phyloP scores from a whole-genome alignment of 2,888 invertebrate species.

The Sinodicranocentrus sp. region DNA sequence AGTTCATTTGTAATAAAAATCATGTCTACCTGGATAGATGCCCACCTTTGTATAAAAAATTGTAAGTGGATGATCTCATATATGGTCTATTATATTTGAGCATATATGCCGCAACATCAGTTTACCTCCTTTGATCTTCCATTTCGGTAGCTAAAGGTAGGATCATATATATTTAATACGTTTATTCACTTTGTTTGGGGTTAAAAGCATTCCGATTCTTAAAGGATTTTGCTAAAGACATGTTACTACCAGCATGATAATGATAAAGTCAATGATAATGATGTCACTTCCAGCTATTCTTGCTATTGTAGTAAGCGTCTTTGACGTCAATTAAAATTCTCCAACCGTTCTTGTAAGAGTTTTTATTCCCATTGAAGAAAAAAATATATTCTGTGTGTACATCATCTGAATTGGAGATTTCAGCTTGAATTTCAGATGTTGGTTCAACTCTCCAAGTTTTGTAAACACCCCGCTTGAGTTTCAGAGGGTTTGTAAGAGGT shows the following conservation, averaged over 20 bases:
- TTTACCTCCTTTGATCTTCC: background rate
- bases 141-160: background rate
- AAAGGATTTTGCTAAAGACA: background rate
- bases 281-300: slow-evolving; percentile 13
- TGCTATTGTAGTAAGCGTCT: background rate
- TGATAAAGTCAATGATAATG: slow-evolving; percentile 3
- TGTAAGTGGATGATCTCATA: background rate
- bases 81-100: background rate
- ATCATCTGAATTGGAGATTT: too few relatives aligned
- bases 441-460: too few relatives aligned
- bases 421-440: too few relatives aligned
- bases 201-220: slow-evolving; percentile 2
- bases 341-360: slow-evolving; percentile 7
- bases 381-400: too few relatives aligned
- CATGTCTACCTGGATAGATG: background rate
- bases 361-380: slow-evolving; percentile 9
- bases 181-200: background rate
- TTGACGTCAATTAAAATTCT: slow-evolving; percentile 7
- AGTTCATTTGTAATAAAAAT: slow-evolving; percentile 1
- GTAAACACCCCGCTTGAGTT: too few relatives aligned
- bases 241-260: background rate
- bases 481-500: background rate
- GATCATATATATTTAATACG: background rate
- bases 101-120: background rate
- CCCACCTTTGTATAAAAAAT: background rate